A percentile compares a stretch with the other conserved stretches of the same genome.
These are phyloP conservation scores for Accipiter virgatus DNA, from an alignment of 2,113 vertebrate genomes.

Conservation along the genomic window DNA sequence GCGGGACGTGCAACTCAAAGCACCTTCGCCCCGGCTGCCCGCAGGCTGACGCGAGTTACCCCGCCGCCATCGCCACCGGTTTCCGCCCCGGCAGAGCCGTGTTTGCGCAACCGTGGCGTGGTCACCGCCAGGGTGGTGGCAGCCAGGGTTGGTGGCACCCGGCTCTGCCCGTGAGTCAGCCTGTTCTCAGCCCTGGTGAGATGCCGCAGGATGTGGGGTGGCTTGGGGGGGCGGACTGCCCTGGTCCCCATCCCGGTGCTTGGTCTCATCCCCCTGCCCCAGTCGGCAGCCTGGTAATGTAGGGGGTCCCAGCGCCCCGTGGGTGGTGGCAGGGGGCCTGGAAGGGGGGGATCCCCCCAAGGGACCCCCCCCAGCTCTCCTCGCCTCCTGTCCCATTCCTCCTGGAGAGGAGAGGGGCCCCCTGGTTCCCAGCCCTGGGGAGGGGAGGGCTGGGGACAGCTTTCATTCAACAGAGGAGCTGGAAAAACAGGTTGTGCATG, in stretches of 20 bases:
- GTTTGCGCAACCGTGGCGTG: background rate
- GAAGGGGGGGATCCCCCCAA: background rate
- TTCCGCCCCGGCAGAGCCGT: fast-evolving
- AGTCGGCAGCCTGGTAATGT: too few species aligned
- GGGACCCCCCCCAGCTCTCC: background rate
- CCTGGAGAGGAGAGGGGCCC: background rate
- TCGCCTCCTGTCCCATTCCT: background rate
- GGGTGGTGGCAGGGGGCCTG: fast-evolving
- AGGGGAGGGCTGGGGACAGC: background rate
- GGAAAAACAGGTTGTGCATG: slow-evolving; percentile 46
- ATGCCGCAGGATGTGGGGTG: fast-evolving
- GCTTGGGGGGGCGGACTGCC: background rate
- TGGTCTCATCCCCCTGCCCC: background rate
- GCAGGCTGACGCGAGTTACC: background rate
- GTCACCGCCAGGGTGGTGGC: background rate
- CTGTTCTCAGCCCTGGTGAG: background rate
- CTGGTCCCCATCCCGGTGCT: fast-evolving
- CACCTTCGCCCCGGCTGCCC: background rate
- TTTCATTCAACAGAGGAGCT: background rate
- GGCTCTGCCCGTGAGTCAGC: background rate
- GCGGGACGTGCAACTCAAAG: background rate
- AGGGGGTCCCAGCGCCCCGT: background rate
- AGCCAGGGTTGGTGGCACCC: background rate
- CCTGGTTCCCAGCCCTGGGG: background rate
- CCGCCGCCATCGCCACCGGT: fast-evolving